These are phyloP conservation scores for Nephila pilipes DNA, from an alignment of 1,140 invertebrate species.

Conservation along the genomic window DNA sequence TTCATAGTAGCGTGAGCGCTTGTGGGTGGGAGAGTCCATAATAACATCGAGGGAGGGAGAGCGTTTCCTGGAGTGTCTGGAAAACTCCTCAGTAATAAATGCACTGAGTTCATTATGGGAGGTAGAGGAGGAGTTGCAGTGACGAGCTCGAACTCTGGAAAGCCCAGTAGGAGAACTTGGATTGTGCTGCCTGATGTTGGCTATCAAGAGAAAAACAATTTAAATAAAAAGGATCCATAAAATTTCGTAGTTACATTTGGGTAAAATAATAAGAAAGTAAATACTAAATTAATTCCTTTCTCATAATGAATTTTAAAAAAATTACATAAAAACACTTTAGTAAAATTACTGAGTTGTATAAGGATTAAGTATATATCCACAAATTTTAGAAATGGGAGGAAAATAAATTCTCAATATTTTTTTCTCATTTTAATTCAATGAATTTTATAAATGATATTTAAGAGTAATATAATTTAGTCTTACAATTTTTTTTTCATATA, in stretches of 20 bases:
- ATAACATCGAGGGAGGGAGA: constrained; percentile 85
- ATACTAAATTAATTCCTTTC: not conserved
- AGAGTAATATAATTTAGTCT: too few species aligned
- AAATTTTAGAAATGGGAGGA: too few species aligned
- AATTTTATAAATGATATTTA: too few species aligned
- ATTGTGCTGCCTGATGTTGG: constrained; percentile 71
- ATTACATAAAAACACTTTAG: too few species aligned
- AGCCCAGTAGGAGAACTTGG: constrained; percentile 65
- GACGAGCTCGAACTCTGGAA: constrained; percentile 50
- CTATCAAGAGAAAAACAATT: not conserved
- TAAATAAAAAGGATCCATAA: too few species aligned
- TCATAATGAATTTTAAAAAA: too few species aligned
- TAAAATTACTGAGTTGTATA: too few species aligned
- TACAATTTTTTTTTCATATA: too few species aligned
- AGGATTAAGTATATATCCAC: too few species aligned
- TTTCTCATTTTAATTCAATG: too few species aligned
- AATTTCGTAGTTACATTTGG: not conserved
- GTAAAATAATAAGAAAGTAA: not conserved
- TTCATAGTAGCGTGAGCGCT: constrained; percentile 80
- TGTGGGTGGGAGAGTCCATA: constrained; percentile 87
- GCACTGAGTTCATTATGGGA: constrained; percentile 86
- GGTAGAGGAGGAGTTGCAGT: constrained; percentile 77
- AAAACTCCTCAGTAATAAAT: constrained; percentile 89
- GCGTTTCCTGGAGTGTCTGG: constrained; percentile 86
- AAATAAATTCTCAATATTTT: too few species aligned